Percentiles rank a stretch among this genome's conserved stretches.
phyloP scores from a whole-genome alignment of 1,140 invertebrate species.

The Conus ventricosus region DNA sequence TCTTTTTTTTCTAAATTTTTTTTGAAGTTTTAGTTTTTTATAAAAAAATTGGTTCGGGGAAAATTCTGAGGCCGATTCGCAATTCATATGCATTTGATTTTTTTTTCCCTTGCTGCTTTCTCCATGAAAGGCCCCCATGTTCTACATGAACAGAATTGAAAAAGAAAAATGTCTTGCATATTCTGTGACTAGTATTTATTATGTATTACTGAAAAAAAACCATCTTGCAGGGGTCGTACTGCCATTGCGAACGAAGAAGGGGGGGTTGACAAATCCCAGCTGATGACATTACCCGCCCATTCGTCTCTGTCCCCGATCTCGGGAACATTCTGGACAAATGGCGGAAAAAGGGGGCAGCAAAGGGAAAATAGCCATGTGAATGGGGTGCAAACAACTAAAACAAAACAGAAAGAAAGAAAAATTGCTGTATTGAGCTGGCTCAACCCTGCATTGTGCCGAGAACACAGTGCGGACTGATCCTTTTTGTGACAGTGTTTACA shows the following conservation, averaged over 20 bases:
- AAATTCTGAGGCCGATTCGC: no score
- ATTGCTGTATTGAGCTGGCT: neutral
- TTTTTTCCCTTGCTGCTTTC: no score
- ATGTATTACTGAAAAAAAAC: no score
- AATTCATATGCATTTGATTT: no score
- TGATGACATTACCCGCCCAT: conserved; percentile 36
- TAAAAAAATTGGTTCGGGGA: no score
- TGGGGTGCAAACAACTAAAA: no score
- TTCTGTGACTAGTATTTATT: no score
- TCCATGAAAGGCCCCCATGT: no score
- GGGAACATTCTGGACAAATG: conserved; percentile 40
- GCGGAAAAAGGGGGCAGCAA: conserved; percentile 23
- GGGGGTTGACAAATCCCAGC: conserved; percentile 41
- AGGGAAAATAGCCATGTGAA: neutral
- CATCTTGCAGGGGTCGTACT: conserved; percentile 83
- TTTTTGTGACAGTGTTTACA: neutral
- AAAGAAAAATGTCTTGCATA: no score
- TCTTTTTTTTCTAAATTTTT: no score
- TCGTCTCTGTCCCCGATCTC: conserved; percentile 30
- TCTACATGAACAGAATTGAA: no score
- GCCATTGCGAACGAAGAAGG: conserved; percentile 81
- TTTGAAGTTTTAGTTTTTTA: no score
- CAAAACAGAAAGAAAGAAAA: neutral
- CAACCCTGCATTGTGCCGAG: neutral
- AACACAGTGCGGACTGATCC: neutral